A percentile compares a stretch with the other conserved stretches of the same genome.
phyloP scores from a whole-genome alignment of 2,888 invertebrate genomes.

The Erynnis tages region DNA sequence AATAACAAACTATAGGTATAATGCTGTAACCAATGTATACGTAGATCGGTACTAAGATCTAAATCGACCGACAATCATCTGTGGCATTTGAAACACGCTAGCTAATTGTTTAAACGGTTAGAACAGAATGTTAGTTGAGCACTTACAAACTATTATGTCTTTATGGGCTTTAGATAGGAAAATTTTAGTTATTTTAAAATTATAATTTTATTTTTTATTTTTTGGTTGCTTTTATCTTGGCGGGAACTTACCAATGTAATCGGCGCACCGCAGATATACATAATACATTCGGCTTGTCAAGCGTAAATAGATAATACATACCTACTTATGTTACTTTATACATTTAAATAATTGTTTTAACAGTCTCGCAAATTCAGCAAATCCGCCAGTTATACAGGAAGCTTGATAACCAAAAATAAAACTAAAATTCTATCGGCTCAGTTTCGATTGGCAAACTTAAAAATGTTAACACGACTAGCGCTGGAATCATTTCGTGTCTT shows the following conservation, averaged over 20 bases:
- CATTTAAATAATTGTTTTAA: no score
- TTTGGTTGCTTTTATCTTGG: no score
- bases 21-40: no score
- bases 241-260: no score
- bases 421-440: not conserved
- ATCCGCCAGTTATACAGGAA: not conserved
- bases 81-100: constrained; percentile 26
- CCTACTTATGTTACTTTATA: no score
- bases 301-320: no score
- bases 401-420: constrained; percentile 1
- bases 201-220: no score
- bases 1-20: no score
- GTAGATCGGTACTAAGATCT: not conserved
- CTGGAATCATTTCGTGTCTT: not conserved
- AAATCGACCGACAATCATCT: not conserved
- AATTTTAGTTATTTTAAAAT: no score
- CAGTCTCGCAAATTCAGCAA: no score
- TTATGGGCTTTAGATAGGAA: constrained; percentile 8
- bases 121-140: constrained; percentile 18
- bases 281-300: no score
- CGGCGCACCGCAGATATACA: no score
- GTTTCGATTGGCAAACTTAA: not conserved
- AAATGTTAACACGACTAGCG: constrained; percentile 1
- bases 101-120: constrained; percentile 30
- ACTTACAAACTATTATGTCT: not conserved